Evolutionary conservation across 2,113 vertebrate species (phyloP).

Genomic region (Odocoileus hemionus): DNA sequence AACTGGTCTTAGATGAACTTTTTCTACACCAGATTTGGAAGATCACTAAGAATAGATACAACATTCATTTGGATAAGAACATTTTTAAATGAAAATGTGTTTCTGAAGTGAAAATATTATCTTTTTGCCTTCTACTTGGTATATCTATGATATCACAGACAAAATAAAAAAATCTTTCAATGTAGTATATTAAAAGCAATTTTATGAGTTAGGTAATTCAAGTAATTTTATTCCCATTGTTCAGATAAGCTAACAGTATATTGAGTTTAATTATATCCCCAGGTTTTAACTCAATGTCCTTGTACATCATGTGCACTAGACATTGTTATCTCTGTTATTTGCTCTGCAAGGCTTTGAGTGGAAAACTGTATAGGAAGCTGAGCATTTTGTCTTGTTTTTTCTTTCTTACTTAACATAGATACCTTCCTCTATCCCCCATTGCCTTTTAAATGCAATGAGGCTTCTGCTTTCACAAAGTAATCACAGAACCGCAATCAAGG

Average conservation of each 20-base stretch:
- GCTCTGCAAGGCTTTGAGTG: neutral
- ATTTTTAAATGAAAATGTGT: neutral
- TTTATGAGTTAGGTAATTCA: neutral
- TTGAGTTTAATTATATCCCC: neutral
- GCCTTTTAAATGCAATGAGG: conserved; percentile 1
- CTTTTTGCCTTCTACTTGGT: neutral
- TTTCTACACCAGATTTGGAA: neutral
- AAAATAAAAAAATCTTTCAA: neutral
- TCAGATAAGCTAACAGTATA: neutral
- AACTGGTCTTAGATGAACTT: neutral
- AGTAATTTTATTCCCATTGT: neutral
- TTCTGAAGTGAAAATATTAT: neutral
- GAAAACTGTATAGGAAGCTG: neutral
- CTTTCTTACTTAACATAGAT: neutral
- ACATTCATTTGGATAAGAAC: neutral
- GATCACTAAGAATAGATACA: neutral
- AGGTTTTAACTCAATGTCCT: neutral
- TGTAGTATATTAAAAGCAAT: neutral
- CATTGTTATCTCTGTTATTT: neutral
- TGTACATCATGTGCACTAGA: neutral
- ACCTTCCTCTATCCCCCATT: neutral
- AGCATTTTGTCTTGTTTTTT: neutral
- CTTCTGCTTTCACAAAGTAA: conserved; percentile 10
- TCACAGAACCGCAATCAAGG: neutral
- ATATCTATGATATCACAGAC: neutral